Evolutionary conservation across 1,140 invertebrate genomes (phyloP).

Genomic region (Ceratina calcarata): DNA sequence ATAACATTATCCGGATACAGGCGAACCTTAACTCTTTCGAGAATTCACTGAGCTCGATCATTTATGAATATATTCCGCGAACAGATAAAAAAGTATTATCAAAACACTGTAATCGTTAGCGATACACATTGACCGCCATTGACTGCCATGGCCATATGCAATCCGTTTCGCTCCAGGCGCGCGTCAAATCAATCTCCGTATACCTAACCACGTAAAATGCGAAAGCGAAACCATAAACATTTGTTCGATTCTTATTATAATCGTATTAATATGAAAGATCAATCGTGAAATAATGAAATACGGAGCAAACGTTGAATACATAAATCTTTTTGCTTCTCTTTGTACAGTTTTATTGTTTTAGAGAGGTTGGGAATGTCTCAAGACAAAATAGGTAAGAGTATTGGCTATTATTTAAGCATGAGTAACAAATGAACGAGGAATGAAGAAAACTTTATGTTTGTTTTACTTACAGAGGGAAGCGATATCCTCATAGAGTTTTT

Average conservation of each 20-base stretch:
- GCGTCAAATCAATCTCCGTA: conserved; percentile 51
- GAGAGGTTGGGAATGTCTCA: conserved; percentile 60
- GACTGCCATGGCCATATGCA: conserved; percentile 45
- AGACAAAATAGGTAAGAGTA: conserved; percentile 62
- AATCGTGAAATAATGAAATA: too few relatives aligned
- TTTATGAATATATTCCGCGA: neutral
- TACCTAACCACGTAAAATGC: neutral
- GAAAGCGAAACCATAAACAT: neutral
- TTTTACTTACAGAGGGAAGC: conserved; percentile 65
- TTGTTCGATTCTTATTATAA: too few relatives aligned
- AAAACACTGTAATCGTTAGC: conserved; percentile 38
- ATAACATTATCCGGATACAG: conserved; percentile 11
- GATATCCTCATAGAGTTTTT: conserved; percentile 82
- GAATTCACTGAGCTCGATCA: neutral
- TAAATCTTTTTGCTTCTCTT: neutral
- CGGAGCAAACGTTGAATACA: too few relatives aligned
- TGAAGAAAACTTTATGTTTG: neutral
- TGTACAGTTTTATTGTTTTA: neutral
- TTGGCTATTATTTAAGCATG: neutral
- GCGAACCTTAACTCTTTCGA: neutral
- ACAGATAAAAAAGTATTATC: conserved; percentile 24
- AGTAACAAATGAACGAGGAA: neutral
- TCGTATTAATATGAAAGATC: too few relatives aligned
- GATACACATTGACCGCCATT: conserved; percentile 25
- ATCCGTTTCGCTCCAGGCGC: conserved; percentile 37